Evolutionary conservation across 2,888 invertebrate genomes (phyloP), one percentile per base, ranked within the genome.

Genomic region (Protonemura montana): DNA sequence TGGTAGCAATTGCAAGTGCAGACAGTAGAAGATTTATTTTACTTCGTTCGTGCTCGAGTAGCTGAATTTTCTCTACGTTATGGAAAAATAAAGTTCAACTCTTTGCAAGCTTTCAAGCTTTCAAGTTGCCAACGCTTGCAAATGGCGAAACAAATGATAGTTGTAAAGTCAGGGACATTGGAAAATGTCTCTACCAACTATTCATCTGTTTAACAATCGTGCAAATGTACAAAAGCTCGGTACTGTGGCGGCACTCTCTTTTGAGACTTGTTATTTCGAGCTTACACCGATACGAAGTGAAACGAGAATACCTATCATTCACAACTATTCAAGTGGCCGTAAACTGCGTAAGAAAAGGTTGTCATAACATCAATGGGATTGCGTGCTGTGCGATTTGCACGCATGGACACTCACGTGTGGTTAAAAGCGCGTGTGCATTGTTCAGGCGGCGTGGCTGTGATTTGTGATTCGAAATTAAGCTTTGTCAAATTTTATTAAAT

Each of bases 351-450:
- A 59, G 59, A 59, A 59, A n/a, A 21, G 59, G 6, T 59, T 59
- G 59, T 59, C 59, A 59, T 59, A 59, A 59, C 21, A 59, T 59
- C 59, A 59, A 59, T 59, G 59, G 41, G 59, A 59, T 59, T 59
- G 59, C 59, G 59, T 59, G 59, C 59, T 59, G 59, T 21, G 59
- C 59, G 59, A 59, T 59, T 59, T 59, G 16, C 59, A 59, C 59
- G 59, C 59, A 59, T 13, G 59, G 59, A 5, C 59, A 59, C 59
- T 59, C 59, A 21, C 1, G 59, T 21, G 59, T 59, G 59, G 16
- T 21, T 10, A 3, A 10, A 35, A 59, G 13, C 21, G 59, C 21
- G 59, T 59, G 7, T 3, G 59, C 21, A 59, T 59, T 59, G 59
- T 59, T 13, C 21, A 13, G 59, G 7, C 59, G 21, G 59, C 59